Evolutionary conservation across 1,140 invertebrate species (phyloP).

Genomic region (Yoshiicerus persimilis): DNA sequence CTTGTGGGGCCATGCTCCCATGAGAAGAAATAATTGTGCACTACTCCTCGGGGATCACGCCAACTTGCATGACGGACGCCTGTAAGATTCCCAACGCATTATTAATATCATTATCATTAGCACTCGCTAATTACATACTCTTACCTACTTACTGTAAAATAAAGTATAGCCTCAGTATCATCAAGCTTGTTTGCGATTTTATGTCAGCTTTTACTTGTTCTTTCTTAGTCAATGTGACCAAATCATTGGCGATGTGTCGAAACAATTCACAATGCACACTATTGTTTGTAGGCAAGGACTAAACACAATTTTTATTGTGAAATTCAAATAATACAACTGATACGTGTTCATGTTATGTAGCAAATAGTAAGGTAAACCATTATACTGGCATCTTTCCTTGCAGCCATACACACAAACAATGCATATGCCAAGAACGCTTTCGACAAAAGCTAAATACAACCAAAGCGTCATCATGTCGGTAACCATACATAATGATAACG

Average conservation of each 20-base stretch:
- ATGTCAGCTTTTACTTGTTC: not conserved
- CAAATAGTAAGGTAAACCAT: not conserved
- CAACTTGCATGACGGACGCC: slow-evolving; percentile 82
- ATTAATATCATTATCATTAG: not conserved
- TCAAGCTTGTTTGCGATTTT: not conserved
- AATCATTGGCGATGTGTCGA: not conserved
- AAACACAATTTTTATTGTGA: not conserved
- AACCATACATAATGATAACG: not conserved
- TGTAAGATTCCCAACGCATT: slow-evolving; percentile 50
- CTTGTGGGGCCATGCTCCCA: slow-evolving; percentile 85
- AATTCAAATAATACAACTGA: not conserved
- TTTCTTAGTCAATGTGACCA: not conserved
- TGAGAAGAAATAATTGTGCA: slow-evolving; percentile 90
- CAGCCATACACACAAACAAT: not conserved
- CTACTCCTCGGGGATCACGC: slow-evolving; percentile 78
- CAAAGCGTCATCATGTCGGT: not conserved
- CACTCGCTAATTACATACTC: not conserved
- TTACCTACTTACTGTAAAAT: not conserved
- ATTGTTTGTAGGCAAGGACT: not conserved
- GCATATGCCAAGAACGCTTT: not conserved
- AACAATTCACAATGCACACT: not conserved
- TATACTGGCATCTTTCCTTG: not conserved
- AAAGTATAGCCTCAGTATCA: not conserved
- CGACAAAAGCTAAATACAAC: not conserved
- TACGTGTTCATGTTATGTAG: not conserved